These are phyloP conservation scores for Pitta sordida DNA, from an alignment of 2,113 vertebrate genomes.

Conservation along the genomic window DNA sequence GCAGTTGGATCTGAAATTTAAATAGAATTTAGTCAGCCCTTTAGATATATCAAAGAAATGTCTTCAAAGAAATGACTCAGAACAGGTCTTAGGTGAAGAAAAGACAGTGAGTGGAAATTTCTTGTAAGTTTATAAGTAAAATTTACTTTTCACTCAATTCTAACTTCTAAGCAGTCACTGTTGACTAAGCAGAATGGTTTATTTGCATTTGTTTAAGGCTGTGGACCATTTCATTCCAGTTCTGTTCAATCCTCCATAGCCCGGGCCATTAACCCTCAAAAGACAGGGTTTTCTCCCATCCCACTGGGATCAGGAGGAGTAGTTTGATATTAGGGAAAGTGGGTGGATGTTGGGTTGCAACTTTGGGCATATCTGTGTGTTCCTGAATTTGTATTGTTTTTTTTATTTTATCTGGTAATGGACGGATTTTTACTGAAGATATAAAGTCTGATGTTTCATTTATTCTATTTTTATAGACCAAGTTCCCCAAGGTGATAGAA, in stretches of 20 bases:
- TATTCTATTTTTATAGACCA: background rate
- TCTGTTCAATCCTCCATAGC: background rate
- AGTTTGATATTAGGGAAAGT: background rate
- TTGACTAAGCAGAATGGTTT: background rate
- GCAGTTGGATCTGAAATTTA: constrained; percentile 79
- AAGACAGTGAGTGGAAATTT: background rate
- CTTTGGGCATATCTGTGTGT: background rate
- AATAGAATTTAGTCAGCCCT: background rate
- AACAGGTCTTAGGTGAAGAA: background rate
- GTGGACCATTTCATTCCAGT: background rate
- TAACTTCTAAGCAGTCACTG: background rate
- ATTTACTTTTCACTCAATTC: background rate
- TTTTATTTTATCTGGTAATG: background rate
- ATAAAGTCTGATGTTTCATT: background rate
- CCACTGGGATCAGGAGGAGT: background rate
- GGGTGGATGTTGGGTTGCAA: background rate
- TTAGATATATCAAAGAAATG: background rate
- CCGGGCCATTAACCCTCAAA: background rate
- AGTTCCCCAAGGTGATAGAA: background rate
- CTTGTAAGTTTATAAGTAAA: background rate
- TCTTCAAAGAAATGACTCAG: background rate
- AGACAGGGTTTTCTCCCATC: background rate
- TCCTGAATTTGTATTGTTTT: background rate
- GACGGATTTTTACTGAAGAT: background rate
- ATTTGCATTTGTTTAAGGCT: background rate